These are phyloP conservation scores for Eurytoma californica DNA, from an alignment of 2,888 invertebrate genomes.

Conservation along the genomic window DNA sequence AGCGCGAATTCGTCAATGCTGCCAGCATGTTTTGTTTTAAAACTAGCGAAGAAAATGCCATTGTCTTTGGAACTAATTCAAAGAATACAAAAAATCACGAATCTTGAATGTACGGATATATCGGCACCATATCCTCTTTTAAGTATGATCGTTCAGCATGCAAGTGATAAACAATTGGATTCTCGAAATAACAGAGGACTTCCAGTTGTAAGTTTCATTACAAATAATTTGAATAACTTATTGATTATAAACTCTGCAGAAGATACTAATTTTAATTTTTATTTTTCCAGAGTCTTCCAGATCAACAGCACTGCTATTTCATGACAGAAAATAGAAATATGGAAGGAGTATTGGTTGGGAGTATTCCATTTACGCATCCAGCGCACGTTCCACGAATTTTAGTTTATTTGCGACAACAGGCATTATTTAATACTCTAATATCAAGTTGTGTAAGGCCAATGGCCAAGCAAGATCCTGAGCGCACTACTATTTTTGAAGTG, in stretches of 20 bases:
- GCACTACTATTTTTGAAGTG: constrained; percentile 92
- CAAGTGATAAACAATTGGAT: constrained; percentile 85
- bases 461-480: constrained; percentile 85
- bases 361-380: constrained; percentile 95
- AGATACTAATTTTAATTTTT: constrained; percentile 41
- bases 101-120: constrained; percentile 78
- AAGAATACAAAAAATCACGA: constrained; percentile 80
- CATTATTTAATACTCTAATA: constrained; percentile 92
- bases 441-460: constrained; percentile 91
- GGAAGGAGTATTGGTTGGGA: constrained; percentile 85
- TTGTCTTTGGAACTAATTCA: constrained; percentile 86
- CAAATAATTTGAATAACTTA: not conserved
- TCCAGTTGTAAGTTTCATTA: constrained; percentile 83
- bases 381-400: constrained; percentile 93
- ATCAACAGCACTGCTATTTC: constrained; percentile 95
- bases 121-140: constrained; percentile 81
- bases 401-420: constrained; percentile 89
- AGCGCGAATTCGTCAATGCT: constrained; percentile 91
- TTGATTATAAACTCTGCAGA: not conserved
- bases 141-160: constrained; percentile 86
- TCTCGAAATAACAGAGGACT: constrained; percentile 86
- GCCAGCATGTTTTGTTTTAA: constrained; percentile 92
- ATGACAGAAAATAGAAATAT: constrained; percentile 88
- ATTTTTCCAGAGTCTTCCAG: constrained; percentile 85
- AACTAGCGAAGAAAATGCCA: constrained; percentile 89